These are phyloP conservation scores for Papilio machaon DNA, from an alignment of 1,140 invertebrate species.

Conservation along the genomic window DNA sequence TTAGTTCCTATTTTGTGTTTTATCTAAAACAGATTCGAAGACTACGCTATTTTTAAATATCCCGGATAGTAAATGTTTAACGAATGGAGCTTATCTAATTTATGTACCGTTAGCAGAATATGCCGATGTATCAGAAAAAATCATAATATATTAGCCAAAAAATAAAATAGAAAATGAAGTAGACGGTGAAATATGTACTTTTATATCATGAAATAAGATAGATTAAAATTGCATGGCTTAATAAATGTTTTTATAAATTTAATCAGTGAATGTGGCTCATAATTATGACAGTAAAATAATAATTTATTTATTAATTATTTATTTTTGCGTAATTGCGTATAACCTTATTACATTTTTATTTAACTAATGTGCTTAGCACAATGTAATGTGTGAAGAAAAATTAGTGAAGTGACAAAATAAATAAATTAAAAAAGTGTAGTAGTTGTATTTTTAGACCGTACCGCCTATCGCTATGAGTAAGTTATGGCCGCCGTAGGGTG, in stretches of 20 bases:
- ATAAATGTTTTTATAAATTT: not conserved
- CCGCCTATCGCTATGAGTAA: slow-evolving; percentile 82
- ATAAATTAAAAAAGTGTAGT: slow-evolving; percentile 56
- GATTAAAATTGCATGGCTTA: slow-evolving; percentile 5
- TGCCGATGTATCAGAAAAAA: slow-evolving; percentile 47
- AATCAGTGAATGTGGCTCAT: no score
- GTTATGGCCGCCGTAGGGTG: slow-evolving; percentile 82
- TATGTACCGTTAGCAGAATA: slow-evolving; percentile 30
- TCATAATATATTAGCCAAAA: slow-evolving; percentile 10
- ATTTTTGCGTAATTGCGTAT: no score
- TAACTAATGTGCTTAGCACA: not conserved
- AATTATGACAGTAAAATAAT: no score
- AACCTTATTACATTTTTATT: no score
- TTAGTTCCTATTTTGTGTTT: slow-evolving; percentile 50
- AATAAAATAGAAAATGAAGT: not conserved
- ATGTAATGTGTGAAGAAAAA: not conserved
- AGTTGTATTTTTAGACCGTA: slow-evolving; percentile 79
- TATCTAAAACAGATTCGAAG: slow-evolving; percentile 9
- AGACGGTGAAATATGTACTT: not conserved
- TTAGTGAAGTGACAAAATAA: slow-evolving; percentile 2
- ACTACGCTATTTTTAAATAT: slow-evolving; percentile 34
- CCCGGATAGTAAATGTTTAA: slow-evolving; percentile 22
- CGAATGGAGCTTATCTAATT: slow-evolving; percentile 28
- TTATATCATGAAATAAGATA: not conserved
- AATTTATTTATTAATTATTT: no score